Evolutionary conservation across 1,140 invertebrate species (phyloP), one percentile per base, ranked within the genome.

Genomic region (Agrilus planipennis): DNA sequence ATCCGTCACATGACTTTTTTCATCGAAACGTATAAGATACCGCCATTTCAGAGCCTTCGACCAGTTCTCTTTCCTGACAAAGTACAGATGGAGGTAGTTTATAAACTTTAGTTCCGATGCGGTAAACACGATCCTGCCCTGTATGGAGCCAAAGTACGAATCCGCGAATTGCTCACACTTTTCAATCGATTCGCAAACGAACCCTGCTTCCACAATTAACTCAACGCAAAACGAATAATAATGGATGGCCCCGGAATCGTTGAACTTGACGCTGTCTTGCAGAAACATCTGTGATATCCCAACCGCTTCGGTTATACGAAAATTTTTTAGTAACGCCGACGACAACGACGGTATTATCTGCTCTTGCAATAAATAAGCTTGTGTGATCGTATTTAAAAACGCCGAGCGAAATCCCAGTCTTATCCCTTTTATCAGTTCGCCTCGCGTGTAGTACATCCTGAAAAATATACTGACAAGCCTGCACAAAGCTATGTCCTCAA

Each of bases 171-270:
- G n/a, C 27, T 40, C 39, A 23, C 67, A 65, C 40, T 57, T 54
- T 19, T 55, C 39, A 2, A 62, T 57, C 17, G 61, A 49, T 50
- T 64, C 65, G 11, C 65, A 45, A 29, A 62, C 58, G 43, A 67
- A 65, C 20, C 65, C 65, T 12, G 60, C 60, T 41, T 69, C 64
- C 17, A 69, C 45, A 39, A 67, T 61, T 45, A 69, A 43, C 19
- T 67, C 67, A 12, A 68, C 58, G 37, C 63, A 65, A 21, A 67
- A 51, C 9, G 65, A 62, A 43, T 66, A 62, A 47, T 69, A 69
- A 59, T 60, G 64, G 11, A 59, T 60, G 49, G 63, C 58, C 41
- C 49, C 56, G 11, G 48, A 42, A 18, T 57, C 50, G 22, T 42
- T 39, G 30, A 53, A 44, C 20, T 54, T 54, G 38, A 57, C 48